These are phyloP conservation scores for Mizuhopecten yessoensis DNA, from an alignment of 1,140 invertebrate genomes.

Conservation along the genomic window DNA sequence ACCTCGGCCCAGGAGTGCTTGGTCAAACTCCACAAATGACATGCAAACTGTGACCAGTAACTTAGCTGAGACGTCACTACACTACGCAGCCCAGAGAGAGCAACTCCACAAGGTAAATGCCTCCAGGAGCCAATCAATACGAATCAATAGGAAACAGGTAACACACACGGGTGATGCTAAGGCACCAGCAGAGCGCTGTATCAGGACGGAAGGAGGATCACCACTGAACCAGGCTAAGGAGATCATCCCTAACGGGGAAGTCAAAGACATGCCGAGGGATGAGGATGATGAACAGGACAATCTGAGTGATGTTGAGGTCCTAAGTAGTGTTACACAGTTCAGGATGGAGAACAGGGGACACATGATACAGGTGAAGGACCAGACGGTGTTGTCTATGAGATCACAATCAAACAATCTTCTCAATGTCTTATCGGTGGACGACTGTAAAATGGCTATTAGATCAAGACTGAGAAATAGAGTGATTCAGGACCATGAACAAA, in stretches of 20 bases:
- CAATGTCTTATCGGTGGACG: slow-evolving; percentile 76
- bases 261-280: slow-evolving; percentile 42
- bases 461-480: slow-evolving; percentile 33
- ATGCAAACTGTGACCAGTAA: slow-evolving; percentile 59
- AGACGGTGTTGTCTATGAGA: slow-evolving; percentile 40
- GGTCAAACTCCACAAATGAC: slow-evolving; percentile 42
- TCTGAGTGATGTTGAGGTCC: slow-evolving; percentile 45
- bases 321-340: slow-evolving; percentile 50
- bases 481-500: neutral
- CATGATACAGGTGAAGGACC: slow-evolving; percentile 52
- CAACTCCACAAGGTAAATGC: slow-evolving; percentile 53
- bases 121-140: slow-evolving; percentile 49
- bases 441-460: slow-evolving; percentile 68
- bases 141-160: slow-evolving; percentile 57
- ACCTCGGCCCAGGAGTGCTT: neutral
- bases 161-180: slow-evolving; percentile 7
- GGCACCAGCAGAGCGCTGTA: slow-evolving; percentile 12
- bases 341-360: slow-evolving; percentile 59
- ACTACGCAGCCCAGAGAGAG: slow-evolving; percentile 62
- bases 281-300: slow-evolving; percentile 30
- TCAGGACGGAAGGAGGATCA: neutral
- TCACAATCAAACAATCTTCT: slow-evolving; percentile 72
- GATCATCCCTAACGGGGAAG: slow-evolving; percentile 23
- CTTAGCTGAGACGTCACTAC: slow-evolving; percentile 62
- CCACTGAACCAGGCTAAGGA: neutral